A percentile compares a stretch with the other conserved stretches of the same genome.
Evolutionary conservation across 2,797 vertebrate genomes (phyloP).

Genomic region (Anguilla anguilla): DNA sequence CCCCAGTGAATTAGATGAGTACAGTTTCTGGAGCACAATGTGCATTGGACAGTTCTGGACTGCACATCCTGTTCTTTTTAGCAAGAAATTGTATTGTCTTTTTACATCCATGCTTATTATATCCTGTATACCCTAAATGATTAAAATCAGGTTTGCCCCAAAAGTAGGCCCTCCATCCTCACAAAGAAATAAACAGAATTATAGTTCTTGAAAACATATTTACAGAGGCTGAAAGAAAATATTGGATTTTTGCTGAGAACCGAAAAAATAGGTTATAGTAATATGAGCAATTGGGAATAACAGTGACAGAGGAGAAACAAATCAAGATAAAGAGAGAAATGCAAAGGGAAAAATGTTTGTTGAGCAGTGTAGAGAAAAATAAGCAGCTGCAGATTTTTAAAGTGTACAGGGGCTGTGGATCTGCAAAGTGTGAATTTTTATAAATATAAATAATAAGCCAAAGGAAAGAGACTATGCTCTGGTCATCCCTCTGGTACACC

Average conservation of each 20-base stretch:
- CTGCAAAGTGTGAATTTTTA: not conserved
- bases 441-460: slow-evolving; percentile 9
- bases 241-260: slow-evolving; percentile 64
- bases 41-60: slow-evolving; percentile 43
- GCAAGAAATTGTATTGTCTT: slow-evolving; percentile 33
- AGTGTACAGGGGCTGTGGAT: slow-evolving; percentile 32
- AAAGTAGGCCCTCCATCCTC: slow-evolving; percentile 58
- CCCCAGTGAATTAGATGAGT: slow-evolving; percentile 58
- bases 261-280: slow-evolving; percentile 66
- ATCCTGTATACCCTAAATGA: slow-evolving; percentile 65
- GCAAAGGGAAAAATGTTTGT: slow-evolving; percentile 36
- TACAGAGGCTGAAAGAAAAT: slow-evolving; percentile 60
- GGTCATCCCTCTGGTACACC: not conserved
- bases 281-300: slow-evolving; percentile 61
- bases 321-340: slow-evolving; percentile 38
- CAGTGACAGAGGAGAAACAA: slow-evolving; percentile 47
- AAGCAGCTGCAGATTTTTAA: slow-evolving; percentile 57
- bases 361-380: slow-evolving; percentile 42
- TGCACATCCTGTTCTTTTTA: slow-evolving; percentile 52
- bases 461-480: not conserved
- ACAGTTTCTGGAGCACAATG: slow-evolving; percentile 48
- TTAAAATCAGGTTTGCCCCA: slow-evolving; percentile 52
- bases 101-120: slow-evolving; percentile 57
- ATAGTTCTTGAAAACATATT: slow-evolving; percentile 70
- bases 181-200: slow-evolving; percentile 50